These are phyloP conservation scores for Orchesella flavescens DNA, from an alignment of 2,888 invertebrate genomes.

Conservation along the genomic window DNA sequence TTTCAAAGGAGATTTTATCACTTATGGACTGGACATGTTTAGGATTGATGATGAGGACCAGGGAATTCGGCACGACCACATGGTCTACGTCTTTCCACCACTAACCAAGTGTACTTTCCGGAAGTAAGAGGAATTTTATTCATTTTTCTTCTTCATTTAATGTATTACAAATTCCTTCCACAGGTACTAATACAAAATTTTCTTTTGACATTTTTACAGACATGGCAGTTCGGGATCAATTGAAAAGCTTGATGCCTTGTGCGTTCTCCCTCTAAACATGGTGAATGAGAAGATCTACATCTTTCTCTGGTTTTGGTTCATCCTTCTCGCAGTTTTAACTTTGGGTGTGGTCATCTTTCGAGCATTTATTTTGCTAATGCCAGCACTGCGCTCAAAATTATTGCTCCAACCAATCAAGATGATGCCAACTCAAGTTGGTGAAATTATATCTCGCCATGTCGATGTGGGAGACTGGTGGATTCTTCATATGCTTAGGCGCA, in stretches of 20 bases:
- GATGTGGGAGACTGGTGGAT: slow-evolving; percentile 95
- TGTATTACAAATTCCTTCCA: not conserved
- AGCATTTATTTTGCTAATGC: slow-evolving; percentile 76
- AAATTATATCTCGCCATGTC: slow-evolving; percentile 83
- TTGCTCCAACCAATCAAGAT: slow-evolving; percentile 84
- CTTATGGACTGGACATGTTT: slow-evolving; percentile 88
- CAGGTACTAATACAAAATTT: not conserved
- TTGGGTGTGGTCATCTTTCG: slow-evolving; percentile 74
- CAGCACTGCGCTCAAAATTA: slow-evolving; percentile 83
- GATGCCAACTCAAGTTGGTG: slow-evolving; percentile 85
- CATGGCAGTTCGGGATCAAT: slow-evolving; percentile 90
- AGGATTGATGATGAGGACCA: slow-evolving; percentile 86
- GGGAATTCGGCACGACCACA: slow-evolving; percentile 88
- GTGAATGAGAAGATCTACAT: slow-evolving; percentile 95
- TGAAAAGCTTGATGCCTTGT: slow-evolving; percentile 89
- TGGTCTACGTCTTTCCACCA: slow-evolving; percentile 92
- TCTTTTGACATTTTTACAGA: slow-evolving; percentile 80
- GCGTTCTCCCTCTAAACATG: slow-evolving; percentile 90
- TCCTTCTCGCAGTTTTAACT: slow-evolving; percentile 81
- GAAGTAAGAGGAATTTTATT: slow-evolving; percentile 65
- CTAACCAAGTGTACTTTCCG: slow-evolving; percentile 91
- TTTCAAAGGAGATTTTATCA: slow-evolving; percentile 91
- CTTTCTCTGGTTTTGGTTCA: slow-evolving; percentile 95
- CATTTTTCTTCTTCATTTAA: not conserved
- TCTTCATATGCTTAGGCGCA: slow-evolving; percentile 88